Evolutionary conservation across 2,113 vertebrate genomes (phyloP).

Genomic region (Ameiurus melas): DNA sequence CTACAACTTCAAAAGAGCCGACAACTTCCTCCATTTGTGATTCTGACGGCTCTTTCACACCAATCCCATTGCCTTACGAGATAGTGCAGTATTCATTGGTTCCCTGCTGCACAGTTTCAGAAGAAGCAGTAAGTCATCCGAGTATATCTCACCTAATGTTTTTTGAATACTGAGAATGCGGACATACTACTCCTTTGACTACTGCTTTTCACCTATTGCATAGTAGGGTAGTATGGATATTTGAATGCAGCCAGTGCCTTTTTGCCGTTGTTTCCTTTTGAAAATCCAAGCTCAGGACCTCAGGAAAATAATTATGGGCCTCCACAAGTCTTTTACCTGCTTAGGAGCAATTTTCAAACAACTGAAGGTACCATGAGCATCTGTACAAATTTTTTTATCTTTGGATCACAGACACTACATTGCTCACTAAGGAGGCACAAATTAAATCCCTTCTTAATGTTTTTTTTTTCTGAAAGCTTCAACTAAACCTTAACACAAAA

Average conservation of each 20-base stretch:
- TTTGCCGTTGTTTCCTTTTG: not conserved
- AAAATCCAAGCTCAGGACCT: not conserved
- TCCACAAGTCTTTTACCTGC: not conserved
- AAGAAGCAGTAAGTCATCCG: too few relatives aligned
- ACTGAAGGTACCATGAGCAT: not conserved
- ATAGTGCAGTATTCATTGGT: too few relatives aligned
- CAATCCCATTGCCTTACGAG: too few relatives aligned
- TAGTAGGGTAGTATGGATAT: too few relatives aligned
- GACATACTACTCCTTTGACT: too few relatives aligned
- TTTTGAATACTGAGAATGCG: too few relatives aligned
- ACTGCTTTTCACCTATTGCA: too few relatives aligned
- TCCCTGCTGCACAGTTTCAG: too few relatives aligned
- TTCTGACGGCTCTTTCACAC: too few relatives aligned
- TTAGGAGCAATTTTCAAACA: not conserved
- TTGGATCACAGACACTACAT: not conserved
- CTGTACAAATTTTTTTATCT: not conserved
- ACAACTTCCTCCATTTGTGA: too few relatives aligned
- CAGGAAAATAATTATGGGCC: not conserved
- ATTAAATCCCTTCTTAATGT: not conserved
- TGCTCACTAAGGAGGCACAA: not conserved
- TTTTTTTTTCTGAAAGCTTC: not conserved
- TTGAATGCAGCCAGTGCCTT: not conserved
- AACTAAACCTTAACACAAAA: not conserved
- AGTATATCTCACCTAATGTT: too few relatives aligned
- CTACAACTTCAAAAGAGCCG: too few relatives aligned